Evolutionary conservation across 2,888 invertebrate genomes (phyloP), one percentile per base, ranked within the genome.

Genomic region (Xestia rhomboidea): DNA sequence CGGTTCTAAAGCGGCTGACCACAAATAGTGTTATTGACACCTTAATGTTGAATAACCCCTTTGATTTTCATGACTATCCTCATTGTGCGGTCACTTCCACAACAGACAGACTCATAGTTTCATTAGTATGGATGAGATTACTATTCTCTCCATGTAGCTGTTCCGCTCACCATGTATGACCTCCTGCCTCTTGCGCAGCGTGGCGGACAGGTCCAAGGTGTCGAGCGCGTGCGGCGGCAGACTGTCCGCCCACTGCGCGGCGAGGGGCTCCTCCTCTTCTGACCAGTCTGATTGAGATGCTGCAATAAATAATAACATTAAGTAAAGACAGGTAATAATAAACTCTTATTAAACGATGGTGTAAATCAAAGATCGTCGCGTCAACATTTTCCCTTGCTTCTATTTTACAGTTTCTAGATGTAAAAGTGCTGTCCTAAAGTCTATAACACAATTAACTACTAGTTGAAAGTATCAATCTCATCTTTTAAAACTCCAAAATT

Each of bases 261-360:
- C 94, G 15, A 96, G 90, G 0, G 94, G 95, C 81, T 96, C 97
- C 62, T 95, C 97, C 82, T 97, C 96, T 27, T 97, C 97, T 0
- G 96, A 97, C 94, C 93, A 93, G 80, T 97, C 97, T 0, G 96
- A 95, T 70, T 95, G 95, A 41, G 96, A 95, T 0, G 95, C 97
- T 95, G 92, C 0, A 81, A 86, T 38, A 64, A 21, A 21, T 21
- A 18, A 62, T 27, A 2, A n/a, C 41, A 30, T n/a, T n/a, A n/a
- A n/a, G n/a, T n/a, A n/a, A n/a, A n/a, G n/a, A n/a, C n/a, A n/a
- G n/a, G n/a, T n/a, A n/a, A n/a, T n/a, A 18, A 21, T 68, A 24
- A 49, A 49, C 15, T 15, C 68, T 5, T 21, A 68, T 30, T 27
- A 18, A 68, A 51, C 27, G 7, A 8, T 21, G n/a, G 21, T 13